Evolutionary conservation across 2,797 vertebrate species (phyloP).

Genomic region (Gymnocypris eckloni): DNA sequence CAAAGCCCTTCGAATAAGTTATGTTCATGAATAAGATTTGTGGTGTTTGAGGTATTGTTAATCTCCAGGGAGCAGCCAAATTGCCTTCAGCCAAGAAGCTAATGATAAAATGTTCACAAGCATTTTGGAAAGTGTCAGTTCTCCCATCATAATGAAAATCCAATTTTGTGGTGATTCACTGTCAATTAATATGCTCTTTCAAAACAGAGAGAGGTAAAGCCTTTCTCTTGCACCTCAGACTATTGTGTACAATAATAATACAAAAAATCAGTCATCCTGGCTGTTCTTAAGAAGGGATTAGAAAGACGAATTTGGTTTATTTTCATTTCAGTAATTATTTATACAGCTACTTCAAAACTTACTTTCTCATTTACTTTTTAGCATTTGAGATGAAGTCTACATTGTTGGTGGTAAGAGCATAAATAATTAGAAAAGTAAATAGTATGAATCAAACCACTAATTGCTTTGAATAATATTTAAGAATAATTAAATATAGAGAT

Average conservation of each 20-base stretch:
- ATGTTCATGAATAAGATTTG: constrained; percentile 36
- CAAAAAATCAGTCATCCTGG: not conserved
- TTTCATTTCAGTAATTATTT: constrained; percentile 11
- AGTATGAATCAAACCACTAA: not conserved
- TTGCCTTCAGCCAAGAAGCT: constrained; percentile 59
- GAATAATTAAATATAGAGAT: not conserved
- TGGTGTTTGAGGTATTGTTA: constrained; percentile 49
- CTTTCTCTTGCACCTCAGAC: constrained; percentile 44
- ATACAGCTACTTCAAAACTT: constrained; percentile 9
- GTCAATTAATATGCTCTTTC: constrained; percentile 59
- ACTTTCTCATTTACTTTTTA: not conserved
- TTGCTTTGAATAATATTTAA: not conserved
- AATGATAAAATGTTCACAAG: constrained; percentile 64
- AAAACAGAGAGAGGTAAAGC: constrained; percentile 52
- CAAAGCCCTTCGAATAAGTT: constrained; percentile 36
- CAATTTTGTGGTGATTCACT: constrained; percentile 63
- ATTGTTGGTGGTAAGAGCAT: not conserved
- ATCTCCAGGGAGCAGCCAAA: constrained; percentile 46
- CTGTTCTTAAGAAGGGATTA: not conserved
- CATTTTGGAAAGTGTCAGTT: constrained; percentile 60
- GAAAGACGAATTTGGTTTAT: not conserved
- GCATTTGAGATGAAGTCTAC: not conserved
- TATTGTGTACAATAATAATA: constrained; percentile 32
- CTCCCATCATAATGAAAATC: constrained; percentile 63
- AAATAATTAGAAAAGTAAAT: not conserved